A percentile compares a stretch with the other conserved stretches of the same genome.
These are phyloP conservation scores for Ciconia boyciana DNA, from an alignment of 2,113 vertebrate genomes.

Conservation along the genomic window DNA sequence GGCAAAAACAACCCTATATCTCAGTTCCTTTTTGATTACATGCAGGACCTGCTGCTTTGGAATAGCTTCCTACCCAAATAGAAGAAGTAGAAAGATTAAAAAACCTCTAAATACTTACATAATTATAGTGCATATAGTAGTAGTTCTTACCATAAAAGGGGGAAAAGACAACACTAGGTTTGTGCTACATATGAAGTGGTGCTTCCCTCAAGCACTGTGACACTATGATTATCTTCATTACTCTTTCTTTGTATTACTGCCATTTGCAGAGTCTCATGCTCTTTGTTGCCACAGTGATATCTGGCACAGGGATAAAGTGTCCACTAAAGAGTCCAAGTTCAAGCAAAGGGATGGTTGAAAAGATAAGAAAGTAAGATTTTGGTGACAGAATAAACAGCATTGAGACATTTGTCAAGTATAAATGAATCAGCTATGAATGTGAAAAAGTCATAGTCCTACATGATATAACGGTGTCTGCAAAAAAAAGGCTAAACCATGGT, in stretches of 20 bases:
- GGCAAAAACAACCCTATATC: neutral
- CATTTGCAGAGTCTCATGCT: neutral
- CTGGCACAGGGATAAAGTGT: neutral
- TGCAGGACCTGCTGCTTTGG: neutral
- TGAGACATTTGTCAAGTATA: neutral
- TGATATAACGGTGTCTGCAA: neutral
- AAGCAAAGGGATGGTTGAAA: neutral
- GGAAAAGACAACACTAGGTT: conserved; percentile 2
- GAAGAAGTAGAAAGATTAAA: neutral
- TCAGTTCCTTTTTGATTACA: neutral
- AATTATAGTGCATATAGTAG: neutral
- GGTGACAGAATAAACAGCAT: neutral
- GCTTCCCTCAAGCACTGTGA: neutral
- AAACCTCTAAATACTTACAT: neutral
- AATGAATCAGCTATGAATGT: neutral
- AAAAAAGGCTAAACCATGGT: fast-evolving
- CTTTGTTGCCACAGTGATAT: neutral
- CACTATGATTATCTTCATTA: conserved; percentile 23
- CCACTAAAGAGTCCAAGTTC: neutral
- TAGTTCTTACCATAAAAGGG: neutral
- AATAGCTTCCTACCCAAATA: neutral
- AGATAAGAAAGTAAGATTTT: neutral
- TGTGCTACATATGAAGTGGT: neutral
- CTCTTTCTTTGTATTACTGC: neutral
- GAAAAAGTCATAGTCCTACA: neutral